Evolutionary conservation across 2,113 vertebrate genomes (phyloP).

Genomic region (Pelecanoides urinatrix): DNA sequence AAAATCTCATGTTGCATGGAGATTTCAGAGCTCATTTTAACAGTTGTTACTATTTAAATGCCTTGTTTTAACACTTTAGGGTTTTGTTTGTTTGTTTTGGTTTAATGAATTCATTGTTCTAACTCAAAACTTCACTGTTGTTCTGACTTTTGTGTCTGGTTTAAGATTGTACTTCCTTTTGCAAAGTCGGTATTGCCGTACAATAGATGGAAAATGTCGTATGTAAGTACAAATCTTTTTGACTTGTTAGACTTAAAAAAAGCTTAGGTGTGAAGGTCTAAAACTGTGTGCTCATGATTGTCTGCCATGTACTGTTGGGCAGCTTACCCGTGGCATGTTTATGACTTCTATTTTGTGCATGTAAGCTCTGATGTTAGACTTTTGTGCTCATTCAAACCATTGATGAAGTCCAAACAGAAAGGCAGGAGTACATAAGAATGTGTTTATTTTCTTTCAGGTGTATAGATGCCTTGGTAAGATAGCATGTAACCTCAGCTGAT

Average conservation of each 20-base stretch:
- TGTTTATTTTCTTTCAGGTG: background rate
- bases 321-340: background rate
- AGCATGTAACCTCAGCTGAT: background rate
- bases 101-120: slow-evolving; percentile 39
- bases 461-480: background rate
- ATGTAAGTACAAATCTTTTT: background rate
- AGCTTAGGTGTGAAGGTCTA: background rate
- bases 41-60: slow-evolving; percentile 40
- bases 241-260: background rate
- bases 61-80: slow-evolving; percentile 42
- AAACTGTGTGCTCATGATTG: background rate
- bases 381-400: background rate
- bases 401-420: background rate
- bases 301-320: background rate
- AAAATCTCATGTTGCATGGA: slow-evolving; percentile 44
- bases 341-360: background rate
- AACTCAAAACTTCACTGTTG: background rate
- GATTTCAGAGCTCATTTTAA: slow-evolving; percentile 47
- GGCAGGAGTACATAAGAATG: background rate
- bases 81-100: slow-evolving; percentile 1
- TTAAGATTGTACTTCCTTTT: background rate
- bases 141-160: background rate
- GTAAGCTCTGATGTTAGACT: background rate
- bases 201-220: background rate
- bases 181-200: background rate